Conservation (phyloP, 2,113 vertebrate genomes). For the Phylloscopus trochilus region DNA sequence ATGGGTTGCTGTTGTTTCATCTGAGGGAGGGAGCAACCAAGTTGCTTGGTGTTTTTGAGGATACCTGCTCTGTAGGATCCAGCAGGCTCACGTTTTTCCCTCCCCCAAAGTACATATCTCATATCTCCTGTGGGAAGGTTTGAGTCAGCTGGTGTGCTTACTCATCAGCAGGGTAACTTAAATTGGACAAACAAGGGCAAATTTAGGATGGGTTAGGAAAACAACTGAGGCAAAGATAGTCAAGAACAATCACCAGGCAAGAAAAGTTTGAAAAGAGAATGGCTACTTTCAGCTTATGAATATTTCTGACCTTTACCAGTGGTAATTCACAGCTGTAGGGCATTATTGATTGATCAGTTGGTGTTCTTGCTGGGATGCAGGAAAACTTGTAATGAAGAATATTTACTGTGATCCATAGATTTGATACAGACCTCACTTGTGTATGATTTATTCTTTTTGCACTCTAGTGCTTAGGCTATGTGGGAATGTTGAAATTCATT, state of each 20-base stretch:
- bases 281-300: fast-evolving
- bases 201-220: not conserved
- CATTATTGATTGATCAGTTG: not conserved
- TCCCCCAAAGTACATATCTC: not conserved
- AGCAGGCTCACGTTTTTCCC: not conserved
- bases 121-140: not conserved
- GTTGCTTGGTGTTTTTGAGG: not conserved
- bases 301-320: not conserved
- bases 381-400: not conserved
- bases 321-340: not conserved
- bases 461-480: not conserved
- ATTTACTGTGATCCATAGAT: not conserved
- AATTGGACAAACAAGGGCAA: not conserved
- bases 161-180: not conserved
- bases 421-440: not conserved
- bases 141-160: not conserved
- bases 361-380: not conserved
- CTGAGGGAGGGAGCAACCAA: not conserved
- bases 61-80: not conserved
- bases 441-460: not conserved
- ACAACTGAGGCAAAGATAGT: not conserved
- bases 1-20: not conserved
- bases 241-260: not conserved
- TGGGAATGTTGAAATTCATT: not conserved
- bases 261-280: not conserved